Evolutionary conservation across 2,797 vertebrate species (phyloP), one percentile per base, ranked within the genome.

Genomic region (Centroberyx gerrardi): DNA sequence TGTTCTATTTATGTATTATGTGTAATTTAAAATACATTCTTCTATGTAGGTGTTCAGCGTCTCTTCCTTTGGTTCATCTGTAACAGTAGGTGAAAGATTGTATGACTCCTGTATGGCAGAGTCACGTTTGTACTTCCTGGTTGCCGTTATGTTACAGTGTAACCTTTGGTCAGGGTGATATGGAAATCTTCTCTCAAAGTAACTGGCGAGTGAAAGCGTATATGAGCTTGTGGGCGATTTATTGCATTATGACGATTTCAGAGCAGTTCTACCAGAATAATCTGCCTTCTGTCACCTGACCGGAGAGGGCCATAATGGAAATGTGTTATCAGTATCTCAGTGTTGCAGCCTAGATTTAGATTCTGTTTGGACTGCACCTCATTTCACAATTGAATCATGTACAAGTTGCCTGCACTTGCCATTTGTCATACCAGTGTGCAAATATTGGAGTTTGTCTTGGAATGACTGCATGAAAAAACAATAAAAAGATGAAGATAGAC

Each of bases 121-220:
- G 54, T 87, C 68, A 78, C 15, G 5, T 85, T 68, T 71, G 52
- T 54, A 59, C 72, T 87, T 93, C 88, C 82, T 76, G 63, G 54
- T 85, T 88, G 51, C 51, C 36, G 22, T 74, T 62, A 56, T 62
- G 38, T 72, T 59, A 74, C 61, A 67, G 36, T 77, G 8, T 79
- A 88, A 93, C 90, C 92, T 92, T 94, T 93, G 92, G 85, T 82
- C 90, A n/a, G 74, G 12, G 58, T 84, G 87, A 92, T 92, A 86
- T 63, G 81, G 15, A 83, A 84, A 89, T 87, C 48, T 5, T 17
- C n/a, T 79, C 71, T 87, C 63, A 17, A 86, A 76, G 71, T 54
- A 10, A 59, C 40, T 60, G 46, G 51, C 14, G 3, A 51, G 36
- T 56, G 9, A 77, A 49, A 61, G 60, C 22, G 36, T 46, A 3